Evolutionary conservation across 2,113 vertebrate species (phyloP).

Genomic region (Sinosuthora webbiana): DNA sequence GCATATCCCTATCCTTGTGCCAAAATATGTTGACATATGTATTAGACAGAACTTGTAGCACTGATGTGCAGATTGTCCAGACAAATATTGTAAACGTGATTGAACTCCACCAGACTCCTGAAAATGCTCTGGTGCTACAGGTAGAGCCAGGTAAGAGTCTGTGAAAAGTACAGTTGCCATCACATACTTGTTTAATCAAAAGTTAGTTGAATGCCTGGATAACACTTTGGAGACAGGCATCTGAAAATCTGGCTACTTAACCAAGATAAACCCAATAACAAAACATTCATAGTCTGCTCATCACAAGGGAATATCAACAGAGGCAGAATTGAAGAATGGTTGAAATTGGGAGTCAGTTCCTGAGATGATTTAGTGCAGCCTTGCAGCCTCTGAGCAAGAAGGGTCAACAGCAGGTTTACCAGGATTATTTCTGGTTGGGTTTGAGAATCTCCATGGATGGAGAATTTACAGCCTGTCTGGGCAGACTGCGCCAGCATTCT

Average conservation of each 20-base stretch:
- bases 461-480: not conserved
- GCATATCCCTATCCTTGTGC: not conserved
- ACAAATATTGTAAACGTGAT: not conserved
- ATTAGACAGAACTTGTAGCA: not conserved
- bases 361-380: not conserved
- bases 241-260: not conserved
- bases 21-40: not conserved
- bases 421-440: not conserved
- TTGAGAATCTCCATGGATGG: not conserved
- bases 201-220: not conserved
- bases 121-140: not conserved
- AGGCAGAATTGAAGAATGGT: not conserved
- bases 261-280: not conserved
- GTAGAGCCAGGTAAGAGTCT: not conserved
- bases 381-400: not conserved
- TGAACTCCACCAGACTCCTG: not conserved
- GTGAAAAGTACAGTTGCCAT: not conserved
- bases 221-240: not conserved
- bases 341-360: not conserved
- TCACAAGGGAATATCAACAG: not conserved
- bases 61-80: not conserved
- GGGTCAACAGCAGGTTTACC: not conserved
- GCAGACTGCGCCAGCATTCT: not conserved
- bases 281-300: not conserved
- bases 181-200: not conserved